These are phyloP conservation scores for Tridacna crocea DNA, from an alignment of 2,888 invertebrate genomes.

Conservation along the genomic window DNA sequence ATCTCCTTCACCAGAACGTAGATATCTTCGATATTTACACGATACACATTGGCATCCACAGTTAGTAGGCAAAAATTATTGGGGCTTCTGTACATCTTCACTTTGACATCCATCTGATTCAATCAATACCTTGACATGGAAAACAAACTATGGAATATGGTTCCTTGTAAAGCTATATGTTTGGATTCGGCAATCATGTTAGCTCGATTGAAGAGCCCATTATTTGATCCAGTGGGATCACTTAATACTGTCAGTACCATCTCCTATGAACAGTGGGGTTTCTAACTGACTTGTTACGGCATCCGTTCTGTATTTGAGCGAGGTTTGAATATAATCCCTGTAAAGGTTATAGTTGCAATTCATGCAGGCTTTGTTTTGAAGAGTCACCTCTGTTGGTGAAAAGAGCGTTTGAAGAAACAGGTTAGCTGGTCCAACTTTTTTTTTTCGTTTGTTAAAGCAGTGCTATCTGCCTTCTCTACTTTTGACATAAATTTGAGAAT, in stretches of 20 bases:
- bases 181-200: constrained; percentile 29
- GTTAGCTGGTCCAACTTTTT: constrained; percentile 42
- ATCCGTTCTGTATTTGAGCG: constrained; percentile 29
- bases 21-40: constrained; percentile 23
- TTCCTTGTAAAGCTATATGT: constrained; percentile 50
- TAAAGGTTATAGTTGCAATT: constrained; percentile 45
- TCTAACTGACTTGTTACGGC: constrained; percentile 18
- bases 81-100: constrained; percentile 49
- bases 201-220: constrained; percentile 34
- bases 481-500: too few relatives aligned
- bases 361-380: constrained; percentile 40
- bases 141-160: constrained; percentile 52
- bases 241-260: constrained; percentile 27
- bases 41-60: constrained; percentile 25
- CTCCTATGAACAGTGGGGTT: background rate
- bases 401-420: constrained; percentile 42
- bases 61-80: constrained; percentile 49
- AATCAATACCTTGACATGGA: constrained; percentile 44
- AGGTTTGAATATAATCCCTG: constrained; percentile 41
- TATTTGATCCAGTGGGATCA: constrained; percentile 47
- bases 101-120: constrained; percentile 42
- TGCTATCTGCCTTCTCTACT: too few relatives aligned
- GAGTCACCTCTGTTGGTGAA: constrained; percentile 40
- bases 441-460: too few relatives aligned
- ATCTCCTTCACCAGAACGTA: constrained; percentile 28